Evolutionary conservation across 2,888 invertebrate genomes (phyloP).

Genomic region (Bhutanitis thaidina): DNA sequence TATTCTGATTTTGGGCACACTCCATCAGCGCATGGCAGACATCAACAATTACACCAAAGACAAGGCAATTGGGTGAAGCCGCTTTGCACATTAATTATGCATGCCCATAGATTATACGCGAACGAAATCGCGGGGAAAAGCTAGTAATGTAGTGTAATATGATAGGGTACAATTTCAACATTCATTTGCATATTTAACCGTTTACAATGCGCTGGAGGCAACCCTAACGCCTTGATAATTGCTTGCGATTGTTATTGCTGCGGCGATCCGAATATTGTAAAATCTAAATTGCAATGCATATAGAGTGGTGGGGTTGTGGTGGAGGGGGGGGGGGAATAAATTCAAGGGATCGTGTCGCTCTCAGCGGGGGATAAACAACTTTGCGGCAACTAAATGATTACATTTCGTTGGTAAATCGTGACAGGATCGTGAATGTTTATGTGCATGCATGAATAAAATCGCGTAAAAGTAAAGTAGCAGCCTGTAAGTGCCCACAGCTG

Average conservation of each 20-base stretch:
- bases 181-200: constrained; percentile 33
- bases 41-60: too few species aligned
- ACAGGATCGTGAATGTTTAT: constrained; percentile 2
- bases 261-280: constrained; percentile 47
- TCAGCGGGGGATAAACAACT: constrained; percentile 27
- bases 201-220: constrained; percentile 17
- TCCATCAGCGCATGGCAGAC: too few species aligned
- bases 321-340: constrained; percentile 42
- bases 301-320: constrained; percentile 36
- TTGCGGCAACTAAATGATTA: constrained; percentile 24
- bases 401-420: constrained; percentile 1
- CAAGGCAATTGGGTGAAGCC: too few species aligned
- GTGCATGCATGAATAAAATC: neutral
- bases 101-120: too few species aligned
- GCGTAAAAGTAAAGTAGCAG: too few species aligned
- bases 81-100: too few species aligned
- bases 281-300: constrained; percentile 54
- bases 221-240: constrained; percentile 42
- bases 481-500: too few species aligned
- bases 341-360: constrained; percentile 29
- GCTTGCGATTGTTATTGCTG: constrained; percentile 49
- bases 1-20: too few species aligned
- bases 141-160: neutral
- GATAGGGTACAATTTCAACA: constrained; percentile 14
- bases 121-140: too few species aligned